A percentile compares a stretch with the other conserved stretches of the same genome.
phyloP scores from a whole-genome alignment of 2,113 vertebrate genomes.

The Romanogobio albipinnatus region DNA sequence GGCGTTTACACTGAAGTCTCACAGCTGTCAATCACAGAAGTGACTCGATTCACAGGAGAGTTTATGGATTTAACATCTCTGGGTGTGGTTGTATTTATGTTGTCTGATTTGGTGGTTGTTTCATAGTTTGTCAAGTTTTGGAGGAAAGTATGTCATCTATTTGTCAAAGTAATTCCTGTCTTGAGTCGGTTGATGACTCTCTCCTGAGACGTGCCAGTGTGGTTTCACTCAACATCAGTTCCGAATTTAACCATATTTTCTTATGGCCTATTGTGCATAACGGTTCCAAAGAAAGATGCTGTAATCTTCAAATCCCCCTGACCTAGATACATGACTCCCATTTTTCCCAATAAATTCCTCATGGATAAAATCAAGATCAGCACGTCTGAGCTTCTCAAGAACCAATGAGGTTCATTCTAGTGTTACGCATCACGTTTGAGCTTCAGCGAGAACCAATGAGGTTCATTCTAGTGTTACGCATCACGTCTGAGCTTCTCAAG shows the following conservation, averaged over 20 bases:
- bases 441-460: too few relatives aligned
- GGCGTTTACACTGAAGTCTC: too few relatives aligned
- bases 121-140: neutral
- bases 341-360: neutral
- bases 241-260: neutral
- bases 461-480: too few relatives aligned
- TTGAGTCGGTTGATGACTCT: neutral
- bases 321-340: neutral
- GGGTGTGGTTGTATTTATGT: constrained; percentile 20
- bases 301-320: neutral
- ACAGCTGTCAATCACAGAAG: too few relatives aligned
- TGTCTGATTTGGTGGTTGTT: neutral
- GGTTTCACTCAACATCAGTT: neutral
- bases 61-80: constrained; percentile 4
- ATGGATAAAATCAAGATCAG: neutral
- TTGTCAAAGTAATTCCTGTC: neutral
- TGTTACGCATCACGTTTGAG: too few relatives aligned
- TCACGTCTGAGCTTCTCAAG: too few relatives aligned
- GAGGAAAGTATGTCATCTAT: neutral
- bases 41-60: constrained; percentile 17
- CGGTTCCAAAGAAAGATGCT: neutral
- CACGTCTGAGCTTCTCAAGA: too few relatives aligned
- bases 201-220: neutral
- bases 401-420: too few relatives aligned
- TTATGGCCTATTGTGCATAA: neutral